A percentile compares a stretch with the other conserved stretches of the same genome.
Conservation (phyloP, 2,888 invertebrate genomes). For the Agrotis clavis region DNA sequence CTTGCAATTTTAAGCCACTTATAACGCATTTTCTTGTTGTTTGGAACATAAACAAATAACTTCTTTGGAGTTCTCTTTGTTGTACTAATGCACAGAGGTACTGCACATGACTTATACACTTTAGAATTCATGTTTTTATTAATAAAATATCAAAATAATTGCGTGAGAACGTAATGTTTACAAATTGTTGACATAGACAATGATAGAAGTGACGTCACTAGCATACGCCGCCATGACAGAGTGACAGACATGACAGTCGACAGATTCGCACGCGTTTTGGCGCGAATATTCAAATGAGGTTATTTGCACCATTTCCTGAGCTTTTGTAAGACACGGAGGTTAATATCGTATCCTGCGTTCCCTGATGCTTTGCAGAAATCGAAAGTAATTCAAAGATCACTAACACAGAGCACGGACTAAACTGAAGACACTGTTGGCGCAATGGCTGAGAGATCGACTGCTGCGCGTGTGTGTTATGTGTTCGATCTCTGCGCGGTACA, state of each 20-base stretch:
- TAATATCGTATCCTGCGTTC: too few relatives aligned
- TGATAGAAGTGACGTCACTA: background rate
- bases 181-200: background rate
- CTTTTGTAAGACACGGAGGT: too few relatives aligned
- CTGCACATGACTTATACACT: conserved; percentile 29
- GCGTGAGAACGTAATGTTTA: background rate
- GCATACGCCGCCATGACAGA: too few relatives aligned
- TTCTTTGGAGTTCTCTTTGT: conserved; percentile 32
- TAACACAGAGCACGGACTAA: too few relatives aligned
- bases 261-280: background rate
- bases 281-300: background rate
- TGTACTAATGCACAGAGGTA: conserved; percentile 23
- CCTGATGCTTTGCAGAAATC: too few relatives aligned
- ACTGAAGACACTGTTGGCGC: too few relatives aligned
- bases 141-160: background rate
- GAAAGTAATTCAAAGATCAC: too few relatives aligned
- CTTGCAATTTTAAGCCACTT: conserved; percentile 32
- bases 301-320: too few relatives aligned
- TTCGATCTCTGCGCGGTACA: too few relatives aligned
- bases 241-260: conserved; percentile 1
- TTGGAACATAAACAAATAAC: conserved; percentile 26
- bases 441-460: too few relatives aligned
- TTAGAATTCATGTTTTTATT: background rate
- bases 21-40: conserved; percentile 6
- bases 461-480: too few relatives aligned